These are phyloP conservation scores for Dromococcyx pavoninus DNA, from an alignment of 2,797 vertebrate species.

Conservation along the genomic window DNA sequence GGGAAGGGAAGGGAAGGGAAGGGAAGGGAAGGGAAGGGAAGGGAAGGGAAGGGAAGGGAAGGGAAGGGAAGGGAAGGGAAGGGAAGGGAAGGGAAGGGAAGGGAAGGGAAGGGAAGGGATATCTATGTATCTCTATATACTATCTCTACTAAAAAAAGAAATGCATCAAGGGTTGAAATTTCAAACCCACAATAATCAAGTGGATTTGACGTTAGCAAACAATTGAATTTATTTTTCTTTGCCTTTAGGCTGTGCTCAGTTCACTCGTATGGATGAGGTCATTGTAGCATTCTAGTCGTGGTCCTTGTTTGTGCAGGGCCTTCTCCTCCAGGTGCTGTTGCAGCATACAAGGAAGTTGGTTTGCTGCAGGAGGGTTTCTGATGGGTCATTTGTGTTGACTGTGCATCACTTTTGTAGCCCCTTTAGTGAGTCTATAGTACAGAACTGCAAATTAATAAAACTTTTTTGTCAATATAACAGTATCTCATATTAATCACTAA, in stretches of 20 bases:
- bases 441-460: not conserved
- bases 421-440: not conserved
- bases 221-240: not conserved
- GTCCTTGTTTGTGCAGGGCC: not conserved
- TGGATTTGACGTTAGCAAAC: not conserved
- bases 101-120: no score
- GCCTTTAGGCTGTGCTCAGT: not conserved
- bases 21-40: no score
- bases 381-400: not conserved
- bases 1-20: no score
- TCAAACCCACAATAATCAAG: not conserved
- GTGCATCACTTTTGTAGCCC: not conserved
- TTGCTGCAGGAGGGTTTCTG: not conserved
- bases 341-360: not conserved
- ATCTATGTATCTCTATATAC: no score
- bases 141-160: not conserved
- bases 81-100: no score
- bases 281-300: not conserved
- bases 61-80: no score
- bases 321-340: not conserved
- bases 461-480: not conserved
- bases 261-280: not conserved
- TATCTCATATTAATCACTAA: not conserved
- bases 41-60: no score
- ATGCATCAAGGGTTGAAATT: not conserved